phyloP scores from a whole-genome alignment of 35 echinoderm and acorn worm species.

The Ophiothrix spiculata region DNA sequence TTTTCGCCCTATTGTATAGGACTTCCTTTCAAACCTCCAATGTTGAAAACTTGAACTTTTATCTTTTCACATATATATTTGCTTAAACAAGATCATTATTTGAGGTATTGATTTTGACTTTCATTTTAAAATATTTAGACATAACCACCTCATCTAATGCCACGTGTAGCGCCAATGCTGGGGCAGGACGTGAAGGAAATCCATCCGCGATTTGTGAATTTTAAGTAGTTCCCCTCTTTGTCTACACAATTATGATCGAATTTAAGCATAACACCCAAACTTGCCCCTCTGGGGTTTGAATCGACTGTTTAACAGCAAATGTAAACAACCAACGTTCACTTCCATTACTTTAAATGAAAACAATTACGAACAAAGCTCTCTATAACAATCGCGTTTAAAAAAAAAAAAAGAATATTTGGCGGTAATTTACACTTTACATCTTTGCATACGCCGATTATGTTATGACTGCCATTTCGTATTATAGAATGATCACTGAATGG shows the following conservation, averaged over 20 bases:
- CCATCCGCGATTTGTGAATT: not conserved
- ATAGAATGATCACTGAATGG: not conserved
- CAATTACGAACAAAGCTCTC: not conserved
- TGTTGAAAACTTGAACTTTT: no score
- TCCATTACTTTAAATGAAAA: constrained; percentile 2
- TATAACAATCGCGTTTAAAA: not conserved
- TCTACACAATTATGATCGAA: not conserved
- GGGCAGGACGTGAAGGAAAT: not conserved
- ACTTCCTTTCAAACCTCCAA: no score
- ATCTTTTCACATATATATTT: no score
- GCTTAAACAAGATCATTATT: no score
- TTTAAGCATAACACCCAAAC: not conserved
- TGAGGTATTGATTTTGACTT: not conserved
- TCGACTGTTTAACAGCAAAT: not conserved
- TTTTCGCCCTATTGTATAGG: no score
- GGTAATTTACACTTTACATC: not conserved
- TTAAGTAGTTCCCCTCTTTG: not conserved
- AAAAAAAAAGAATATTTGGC: not conserved
- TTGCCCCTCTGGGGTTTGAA: not conserved
- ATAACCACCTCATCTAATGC: not conserved
- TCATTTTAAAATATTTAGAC: constrained; percentile 7
- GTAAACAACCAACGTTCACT: not conserved
- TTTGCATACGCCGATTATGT: not conserved
- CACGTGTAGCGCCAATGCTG: not conserved
- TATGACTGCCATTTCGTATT: not conserved